Conservation (phyloP, 2,113 vertebrate species). For the Gavialis gangeticus region DNA sequence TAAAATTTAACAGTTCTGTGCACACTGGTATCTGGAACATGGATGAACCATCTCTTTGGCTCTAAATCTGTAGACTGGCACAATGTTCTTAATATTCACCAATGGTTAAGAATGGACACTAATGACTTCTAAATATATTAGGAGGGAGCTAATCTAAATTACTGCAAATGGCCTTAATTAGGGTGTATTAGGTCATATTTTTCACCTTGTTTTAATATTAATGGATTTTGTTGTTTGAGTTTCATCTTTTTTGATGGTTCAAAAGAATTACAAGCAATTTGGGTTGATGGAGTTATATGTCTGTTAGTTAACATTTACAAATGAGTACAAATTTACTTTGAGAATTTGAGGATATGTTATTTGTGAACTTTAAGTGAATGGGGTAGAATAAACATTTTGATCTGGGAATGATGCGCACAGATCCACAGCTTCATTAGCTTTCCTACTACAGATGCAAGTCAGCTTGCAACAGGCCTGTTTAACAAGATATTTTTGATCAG, state of each 20-base stretch:
- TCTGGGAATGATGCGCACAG: not conserved
- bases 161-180: not conserved
- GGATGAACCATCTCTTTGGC: not conserved
- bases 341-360: not conserved
- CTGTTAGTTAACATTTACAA: not conserved
- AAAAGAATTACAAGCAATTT: not conserved
- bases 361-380: not conserved
- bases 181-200: not conserved
- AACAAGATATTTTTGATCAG: fast-evolving
- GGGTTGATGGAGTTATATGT: not conserved
- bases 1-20: not conserved
- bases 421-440: not conserved
- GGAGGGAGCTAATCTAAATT: not conserved
- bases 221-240: not conserved
- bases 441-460: not conserved
- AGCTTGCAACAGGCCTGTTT: not conserved
- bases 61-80: not conserved
- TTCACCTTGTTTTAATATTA: not conserved
- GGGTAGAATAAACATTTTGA: not conserved
- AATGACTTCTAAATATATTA: not conserved
- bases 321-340: not conserved
- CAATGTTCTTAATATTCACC: not conserved
- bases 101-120: not conserved
- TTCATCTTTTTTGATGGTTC: not conserved
- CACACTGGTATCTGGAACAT: not conserved